Evolutionary conservation across 2,113 vertebrate genomes (phyloP), one percentile per base, ranked within the genome.

Genomic region (Cephalopholis sonnerati): DNA sequence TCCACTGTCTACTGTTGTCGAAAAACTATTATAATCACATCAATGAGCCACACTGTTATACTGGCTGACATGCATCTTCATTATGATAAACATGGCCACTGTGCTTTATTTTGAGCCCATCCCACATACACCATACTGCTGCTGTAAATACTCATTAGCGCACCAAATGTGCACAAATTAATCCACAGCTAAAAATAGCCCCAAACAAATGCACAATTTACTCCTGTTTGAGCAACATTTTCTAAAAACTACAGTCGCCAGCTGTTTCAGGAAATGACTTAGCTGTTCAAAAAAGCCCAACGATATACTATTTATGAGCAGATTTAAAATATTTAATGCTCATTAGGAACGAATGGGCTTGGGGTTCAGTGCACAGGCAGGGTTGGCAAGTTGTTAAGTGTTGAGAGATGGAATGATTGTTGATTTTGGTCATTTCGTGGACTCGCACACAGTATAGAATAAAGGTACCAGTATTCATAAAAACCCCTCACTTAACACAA

Each of bases 91-190:
- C 16, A 54, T 7, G 0, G 17, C 5, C 20, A 72, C 20, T 36
- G 39, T n/a, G 32, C 32, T 29, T 54, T 22, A 50, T 77, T 67
- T 67, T 68, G 54, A 77, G 25, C 41, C 53, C 41, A 51, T 62
- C 55, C 4, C 6, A 36, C 54, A n/a, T 27, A 24, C 65, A 48
- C 22, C 65, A 62, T 63, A 25, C 67, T 58, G 25, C 73, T 57
- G 67, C 66, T 65, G 27, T 22, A 50, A 48, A 71, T 13, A 50
- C 61, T 73, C 9, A 79, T 44, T 36, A 63, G 17, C 24, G 76
- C 29, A 61, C 2, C 4, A 17, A 20, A 29, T 44, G 32, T 48
- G 20, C 6, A 55, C 3, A 55, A 24, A 36, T 65, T 24, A 62
- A 36, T 22, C 41, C 11, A 59, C 22, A 24, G 15, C 18, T 48